Evolutionary conservation across 2,797 vertebrate genomes (phyloP).

Genomic region (Podarcis lilfordi): DNA sequence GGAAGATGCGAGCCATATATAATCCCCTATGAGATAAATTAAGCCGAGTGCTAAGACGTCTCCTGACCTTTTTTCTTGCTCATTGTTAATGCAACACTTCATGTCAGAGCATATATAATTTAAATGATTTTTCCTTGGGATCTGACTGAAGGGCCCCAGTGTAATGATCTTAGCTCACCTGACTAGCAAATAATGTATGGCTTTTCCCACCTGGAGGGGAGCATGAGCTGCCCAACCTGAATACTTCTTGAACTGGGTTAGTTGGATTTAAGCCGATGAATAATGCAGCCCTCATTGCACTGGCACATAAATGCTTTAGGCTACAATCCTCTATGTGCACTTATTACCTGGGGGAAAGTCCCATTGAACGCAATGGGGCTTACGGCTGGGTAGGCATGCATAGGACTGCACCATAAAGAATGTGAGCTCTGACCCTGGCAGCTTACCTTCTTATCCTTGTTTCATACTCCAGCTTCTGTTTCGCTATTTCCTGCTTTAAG

Average conservation of each 20-base stretch:
- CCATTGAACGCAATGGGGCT: background rate
- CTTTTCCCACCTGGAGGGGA: background rate
- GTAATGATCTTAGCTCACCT: background rate
- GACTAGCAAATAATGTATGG: background rate
- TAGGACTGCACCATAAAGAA: background rate
- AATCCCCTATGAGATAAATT: conserved; percentile 34
- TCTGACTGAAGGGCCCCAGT: background rate
- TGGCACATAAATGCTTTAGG: background rate
- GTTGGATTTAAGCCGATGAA: background rate
- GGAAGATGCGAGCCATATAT: background rate
- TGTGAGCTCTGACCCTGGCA: too few species aligned
- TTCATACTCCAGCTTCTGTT: conserved; percentile 95
- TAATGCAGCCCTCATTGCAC: background rate
- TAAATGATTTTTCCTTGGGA: background rate
- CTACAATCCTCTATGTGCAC: background rate
- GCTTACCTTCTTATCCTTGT: conserved; percentile 92
- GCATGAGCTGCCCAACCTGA: background rate
- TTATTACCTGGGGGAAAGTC: too few species aligned
- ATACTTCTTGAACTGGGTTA: background rate
- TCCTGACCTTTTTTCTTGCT: background rate
- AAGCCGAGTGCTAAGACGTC: conserved; percentile 8
- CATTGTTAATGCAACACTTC: conserved; percentile 18
- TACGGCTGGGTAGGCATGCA: background rate
- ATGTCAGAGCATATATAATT: conserved; percentile 25
- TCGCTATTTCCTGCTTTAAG: conserved; percentile 96